Base-by-base conservation (phyloP, 2,888 invertebrate genomes). In the Acheta domesticus region DNA sequence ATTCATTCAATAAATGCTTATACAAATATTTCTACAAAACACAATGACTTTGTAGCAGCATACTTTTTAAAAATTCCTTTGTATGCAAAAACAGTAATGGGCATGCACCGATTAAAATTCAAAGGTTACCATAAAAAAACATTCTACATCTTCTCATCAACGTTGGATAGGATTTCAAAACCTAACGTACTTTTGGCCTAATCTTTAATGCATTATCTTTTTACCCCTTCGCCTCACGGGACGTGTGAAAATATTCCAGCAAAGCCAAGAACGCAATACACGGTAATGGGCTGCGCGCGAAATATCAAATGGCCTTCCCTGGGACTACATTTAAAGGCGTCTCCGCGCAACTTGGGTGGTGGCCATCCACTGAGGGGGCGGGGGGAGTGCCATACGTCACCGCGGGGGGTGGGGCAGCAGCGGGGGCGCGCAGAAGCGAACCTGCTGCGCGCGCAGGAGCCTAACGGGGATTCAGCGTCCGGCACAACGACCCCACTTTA, bases 141-240 rank as follows among this genome's bases (percentile, higher is more conserved):
- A 62, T 12, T 3, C 8, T 62, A 62, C 14, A 62, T 62, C 62
- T 62, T 62, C 62, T n/a, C 62, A 62, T 62, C 62, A 62, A 62
- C 62, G 62, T 62, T 12, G 14, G 16, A 62, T 62, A 62, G 11
- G n/a, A 62, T 62, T 62, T 62, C 4, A 62, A 62, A 62, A 62
- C 5, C 62, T n/a, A n/a, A 62, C 14, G 8, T n/a, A 62, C n/a
- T 62, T 62, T 8, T 62, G 5, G 16, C n/a, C 62, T 62, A 19
- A 62, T 62, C 62, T 62, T 62, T 62, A 62, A 62, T 62, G 62
- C 62, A 62, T 62, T 14, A 62, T n/a, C 62, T 62, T n/a, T 62
- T 12, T 62, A n/a, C 16, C 36, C 36, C 8, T 36, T 62, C n/a
- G n/a, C 62, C 62, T 62, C 14, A 4, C 8, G 62, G 16, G n/a